Base-by-base conservation (phyloP, 1,140 invertebrate genomes). In the Solenopsis fugax region DNA sequence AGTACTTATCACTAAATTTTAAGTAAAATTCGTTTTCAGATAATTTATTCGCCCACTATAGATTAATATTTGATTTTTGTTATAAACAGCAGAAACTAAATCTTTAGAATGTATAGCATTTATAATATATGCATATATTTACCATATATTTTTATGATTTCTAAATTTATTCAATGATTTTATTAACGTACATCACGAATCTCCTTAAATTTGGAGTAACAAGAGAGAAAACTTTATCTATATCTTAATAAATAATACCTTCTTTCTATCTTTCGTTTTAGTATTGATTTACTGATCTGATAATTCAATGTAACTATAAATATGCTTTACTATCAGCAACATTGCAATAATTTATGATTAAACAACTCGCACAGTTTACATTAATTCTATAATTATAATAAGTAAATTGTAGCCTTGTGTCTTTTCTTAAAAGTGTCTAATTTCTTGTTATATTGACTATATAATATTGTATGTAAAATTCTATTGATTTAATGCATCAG, bases 401-500 rank as follows among this genome's bases (percentile, higher is more conserved):
- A 92, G 89, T 90, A 90, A 45, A 72, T 91, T 87, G 87, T 65
- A 90, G 90, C 89, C 89, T 85, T 91, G 60, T 91, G 60, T 81
- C 54, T 85, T 84, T 90, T 73, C 48, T 81, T 64, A 62, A 91
- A 86, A 78, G 85, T 77, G 82, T 45, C 85, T 91, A 91, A 91
- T 89, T 82, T 87, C 85, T 54, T 82, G 77, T 73, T 76, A 87
- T 50, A 60, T 80, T 71, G 72, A 75, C 82, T 82, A 54, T 54
- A 58, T 56, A 80, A 80, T 87, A 85, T 89, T 12, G 54, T 78
- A 65, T 65, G 78, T 75, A 71, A 85, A 88, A 91, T 67, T 84
- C 86, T 88, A 71, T 76, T 88, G 29, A 78, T 88, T 86, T 75
- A 84, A 91, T 67, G 85, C 62, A 87, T 78, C 69, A 72, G 60